Conservation (phyloP, 2,888 invertebrate species). For the Meteorus colon region DNA sequence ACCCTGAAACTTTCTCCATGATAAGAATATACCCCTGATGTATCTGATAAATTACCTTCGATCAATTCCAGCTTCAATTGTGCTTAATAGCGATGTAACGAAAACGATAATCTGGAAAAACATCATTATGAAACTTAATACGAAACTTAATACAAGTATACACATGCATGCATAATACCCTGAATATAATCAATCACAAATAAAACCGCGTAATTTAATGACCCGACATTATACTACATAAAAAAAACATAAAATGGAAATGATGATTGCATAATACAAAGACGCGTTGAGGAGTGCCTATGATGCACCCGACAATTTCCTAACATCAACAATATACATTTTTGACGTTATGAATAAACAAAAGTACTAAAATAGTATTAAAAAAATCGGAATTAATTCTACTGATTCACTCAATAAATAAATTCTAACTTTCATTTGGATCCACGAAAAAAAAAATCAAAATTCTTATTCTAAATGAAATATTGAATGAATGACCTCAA, state of each 20-base stretch:
- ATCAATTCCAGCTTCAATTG: constrained; percentile 20
- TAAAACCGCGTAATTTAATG: too few relatives aligned
- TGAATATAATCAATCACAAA: not conserved
- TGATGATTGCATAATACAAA: too few relatives aligned
- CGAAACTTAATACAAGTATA: constrained; percentile 1
- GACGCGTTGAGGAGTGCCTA: too few relatives aligned
- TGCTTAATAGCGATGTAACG: not conserved
- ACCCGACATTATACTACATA: too few relatives aligned
- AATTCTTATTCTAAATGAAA: not conserved
- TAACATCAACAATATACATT: not conserved
- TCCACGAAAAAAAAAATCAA: not conserved
- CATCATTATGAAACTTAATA: not conserved
- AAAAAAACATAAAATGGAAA: too few relatives aligned
- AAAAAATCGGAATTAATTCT: not conserved
- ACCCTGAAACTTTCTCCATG: too few relatives aligned
- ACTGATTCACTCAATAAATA: not conserved
- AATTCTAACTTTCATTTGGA: not conserved
- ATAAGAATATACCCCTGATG: not conserved
- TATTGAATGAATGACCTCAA: constrained; percentile 4
- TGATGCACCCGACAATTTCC: too few relatives aligned
- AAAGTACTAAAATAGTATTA: not conserved
- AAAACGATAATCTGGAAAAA: constrained; percentile 14
- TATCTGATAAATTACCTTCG: constrained; percentile 19
- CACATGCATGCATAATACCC: not conserved
- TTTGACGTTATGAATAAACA: not conserved